A percentile compares a stretch with the other conserved stretches of the same genome.
Evolutionary conservation across 92 coral and sea anemone genomes (phyloP).

Genomic region (Bergia sp.): DNA sequence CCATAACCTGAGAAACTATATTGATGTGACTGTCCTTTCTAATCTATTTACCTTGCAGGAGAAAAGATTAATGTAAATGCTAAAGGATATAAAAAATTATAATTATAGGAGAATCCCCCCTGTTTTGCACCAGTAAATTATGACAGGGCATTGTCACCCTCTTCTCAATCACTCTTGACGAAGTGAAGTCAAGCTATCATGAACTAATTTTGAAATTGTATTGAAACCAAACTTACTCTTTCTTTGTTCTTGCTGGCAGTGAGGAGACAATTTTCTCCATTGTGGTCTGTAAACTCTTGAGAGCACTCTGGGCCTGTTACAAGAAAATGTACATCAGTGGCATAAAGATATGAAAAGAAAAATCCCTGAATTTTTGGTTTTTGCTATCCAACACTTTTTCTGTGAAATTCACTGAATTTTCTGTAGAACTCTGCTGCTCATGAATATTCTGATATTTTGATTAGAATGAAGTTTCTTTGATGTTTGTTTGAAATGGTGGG

Average conservation of each 20-base stretch:
- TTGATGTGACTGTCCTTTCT: no score
- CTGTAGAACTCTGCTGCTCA: no score
- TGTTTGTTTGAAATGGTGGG: no score
- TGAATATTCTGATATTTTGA: no score
- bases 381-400: no score
- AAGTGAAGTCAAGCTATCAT: neutral
- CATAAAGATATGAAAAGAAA: no score
- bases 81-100: no score
- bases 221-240: slow-evolving; percentile 63
- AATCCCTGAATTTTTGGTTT: no score
- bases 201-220: neutral
- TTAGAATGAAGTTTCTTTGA: neutral
- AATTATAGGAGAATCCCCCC: neutral
- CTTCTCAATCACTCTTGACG: neutral
- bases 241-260: slow-evolving; percentile 60
- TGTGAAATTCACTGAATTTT: no score
- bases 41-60: no score
- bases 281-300: slow-evolving; percentile 75
- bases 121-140: neutral
- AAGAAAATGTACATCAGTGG: slow-evolving; percentile 9
- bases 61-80: no score
- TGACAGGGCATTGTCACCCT: neutral
- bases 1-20: no score
- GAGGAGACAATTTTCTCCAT: slow-evolving; percentile 88
- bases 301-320: slow-evolving; percentile 90